Evolutionary conservation across 2,888 invertebrate species (phyloP).

Genomic region (Timema cristinae): DNA sequence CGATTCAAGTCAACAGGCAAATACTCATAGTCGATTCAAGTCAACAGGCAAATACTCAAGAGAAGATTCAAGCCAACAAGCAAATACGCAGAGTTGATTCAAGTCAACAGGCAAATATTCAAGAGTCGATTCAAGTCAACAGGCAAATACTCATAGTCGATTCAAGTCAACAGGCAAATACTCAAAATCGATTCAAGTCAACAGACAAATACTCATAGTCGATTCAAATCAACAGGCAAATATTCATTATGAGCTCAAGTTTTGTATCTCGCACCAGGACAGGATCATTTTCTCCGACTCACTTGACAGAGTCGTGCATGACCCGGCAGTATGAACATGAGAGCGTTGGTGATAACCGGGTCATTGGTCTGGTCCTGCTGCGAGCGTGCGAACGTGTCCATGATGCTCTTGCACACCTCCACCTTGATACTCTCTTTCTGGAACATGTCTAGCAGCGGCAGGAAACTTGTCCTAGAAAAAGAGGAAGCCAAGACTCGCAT

Average conservation of each 20-base stretch:
- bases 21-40: too few species aligned
- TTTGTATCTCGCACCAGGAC: background rate
- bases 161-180: too few species aligned
- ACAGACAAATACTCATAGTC: background rate
- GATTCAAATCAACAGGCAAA: background rate
- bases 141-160: too few species aligned
- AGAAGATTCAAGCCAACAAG: background rate
- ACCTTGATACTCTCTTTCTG: constrained; percentile 80
- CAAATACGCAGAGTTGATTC: background rate
- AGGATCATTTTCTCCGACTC: constrained; percentile 39
- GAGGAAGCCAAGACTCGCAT: too few species aligned
- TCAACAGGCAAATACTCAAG: too few species aligned
- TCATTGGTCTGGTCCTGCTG: constrained; percentile 63
- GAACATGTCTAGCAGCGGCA: constrained; percentile 85
- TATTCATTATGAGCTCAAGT: background rate
- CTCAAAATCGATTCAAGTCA: too few species aligned
- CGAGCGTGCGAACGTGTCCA: constrained; percentile 47
- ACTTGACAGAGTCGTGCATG: constrained; percentile 93
- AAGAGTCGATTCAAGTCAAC: too few species aligned
- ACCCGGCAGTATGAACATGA: constrained; percentile 85
- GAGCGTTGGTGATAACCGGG: constrained; percentile 79
- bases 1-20: too few species aligned
- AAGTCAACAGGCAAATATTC: too few species aligned
- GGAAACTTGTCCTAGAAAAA: constrained; percentile 36
- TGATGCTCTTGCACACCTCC: constrained; percentile 76